Conservation (phyloP, 2,888 invertebrate genomes). For the Hanleya hanleyi region DNA sequence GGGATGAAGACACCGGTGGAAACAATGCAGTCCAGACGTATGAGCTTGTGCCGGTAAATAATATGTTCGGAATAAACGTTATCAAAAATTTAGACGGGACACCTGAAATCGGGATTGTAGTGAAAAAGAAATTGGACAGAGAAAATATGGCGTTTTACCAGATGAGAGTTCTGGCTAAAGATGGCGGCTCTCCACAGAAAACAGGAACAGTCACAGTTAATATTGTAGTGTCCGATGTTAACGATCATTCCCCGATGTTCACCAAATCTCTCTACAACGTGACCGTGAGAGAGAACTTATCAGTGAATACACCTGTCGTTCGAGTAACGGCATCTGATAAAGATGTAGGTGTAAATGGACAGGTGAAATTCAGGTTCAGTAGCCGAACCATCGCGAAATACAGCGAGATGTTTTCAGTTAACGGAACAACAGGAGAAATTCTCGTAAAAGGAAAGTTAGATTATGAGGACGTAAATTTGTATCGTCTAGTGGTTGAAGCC, state of each 20-base stretch:
- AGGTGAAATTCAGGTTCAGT: slow-evolving; percentile 73
- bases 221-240: slow-evolving; percentile 22
- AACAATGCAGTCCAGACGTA: slow-evolving; percentile 15
- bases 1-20: slow-evolving; percentile 18
- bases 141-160: neutral
- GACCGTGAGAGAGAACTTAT: slow-evolving; percentile 88
- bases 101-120: slow-evolving; percentile 31
- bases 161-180: neutral
- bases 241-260: slow-evolving; percentile 77
- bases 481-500: slow-evolving; percentile 50
- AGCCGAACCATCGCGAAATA: slow-evolving; percentile 34
- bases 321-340: slow-evolving; percentile 84
- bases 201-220: slow-evolving; percentile 6
- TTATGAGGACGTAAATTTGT: slow-evolving; percentile 45
- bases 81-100: slow-evolving; percentile 26
- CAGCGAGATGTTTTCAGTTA: slow-evolving; percentile 41
- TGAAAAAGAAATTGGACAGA: neutral
- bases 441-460: slow-evolving; percentile 48
- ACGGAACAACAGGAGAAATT: slow-evolving; percentile 51
- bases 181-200: neutral
- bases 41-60: slow-evolving; percentile 1
- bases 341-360: slow-evolving; percentile 76
- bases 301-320: slow-evolving; percentile 70
- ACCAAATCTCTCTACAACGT: slow-evolving; percentile 73
- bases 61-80: slow-evolving; percentile 27